Evolutionary conservation across 2,888 invertebrate species (phyloP).

Genomic region (Xanthostigma xanthostigma): DNA sequence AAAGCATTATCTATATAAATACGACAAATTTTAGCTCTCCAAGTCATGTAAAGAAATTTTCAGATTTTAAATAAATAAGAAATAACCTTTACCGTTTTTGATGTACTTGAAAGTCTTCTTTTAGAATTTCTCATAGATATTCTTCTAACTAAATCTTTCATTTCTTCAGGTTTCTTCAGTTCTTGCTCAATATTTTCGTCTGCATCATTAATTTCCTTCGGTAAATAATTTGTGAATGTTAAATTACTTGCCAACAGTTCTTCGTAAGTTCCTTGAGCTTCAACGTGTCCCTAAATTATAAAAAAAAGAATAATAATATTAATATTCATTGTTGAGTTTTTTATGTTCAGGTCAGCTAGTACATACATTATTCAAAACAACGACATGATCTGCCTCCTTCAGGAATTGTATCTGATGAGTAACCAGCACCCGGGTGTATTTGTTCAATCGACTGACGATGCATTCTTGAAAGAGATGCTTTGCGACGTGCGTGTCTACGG

Average conservation of each 20-base stretch:
- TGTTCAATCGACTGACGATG: slow-evolving; percentile 36
- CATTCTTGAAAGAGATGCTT: slow-evolving; percentile 62
- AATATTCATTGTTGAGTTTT: background rate
- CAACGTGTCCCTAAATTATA: slow-evolving; percentile 33
- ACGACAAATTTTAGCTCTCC: too few species aligned
- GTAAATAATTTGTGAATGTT: slow-evolving; percentile 43
- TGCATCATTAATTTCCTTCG: slow-evolving; percentile 31
- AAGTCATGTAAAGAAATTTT: too few species aligned
- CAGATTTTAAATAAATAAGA: too few species aligned
- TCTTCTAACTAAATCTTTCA: background rate
- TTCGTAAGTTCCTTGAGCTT: slow-evolving; percentile 41
- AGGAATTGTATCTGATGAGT: slow-evolving; percentile 58
- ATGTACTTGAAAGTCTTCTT: background rate
- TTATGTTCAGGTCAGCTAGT: too few species aligned
- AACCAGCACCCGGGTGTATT: slow-evolving; percentile 47
- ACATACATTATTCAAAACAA: slow-evolving; percentile 37
- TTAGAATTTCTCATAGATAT: background rate
- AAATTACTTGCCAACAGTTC: slow-evolving; percentile 39
- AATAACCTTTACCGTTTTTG: too few species aligned
- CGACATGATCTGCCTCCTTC: slow-evolving; percentile 35
- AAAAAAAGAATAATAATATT: too few species aligned
- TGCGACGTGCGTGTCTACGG: slow-evolving; percentile 65
- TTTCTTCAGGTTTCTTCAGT: background rate
- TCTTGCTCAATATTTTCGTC: slow-evolving; percentile 16
- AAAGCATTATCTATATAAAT: too few species aligned